Evolutionary conservation across 2,888 invertebrate species (phyloP).

Genomic region (Plusia festucae): DNA sequence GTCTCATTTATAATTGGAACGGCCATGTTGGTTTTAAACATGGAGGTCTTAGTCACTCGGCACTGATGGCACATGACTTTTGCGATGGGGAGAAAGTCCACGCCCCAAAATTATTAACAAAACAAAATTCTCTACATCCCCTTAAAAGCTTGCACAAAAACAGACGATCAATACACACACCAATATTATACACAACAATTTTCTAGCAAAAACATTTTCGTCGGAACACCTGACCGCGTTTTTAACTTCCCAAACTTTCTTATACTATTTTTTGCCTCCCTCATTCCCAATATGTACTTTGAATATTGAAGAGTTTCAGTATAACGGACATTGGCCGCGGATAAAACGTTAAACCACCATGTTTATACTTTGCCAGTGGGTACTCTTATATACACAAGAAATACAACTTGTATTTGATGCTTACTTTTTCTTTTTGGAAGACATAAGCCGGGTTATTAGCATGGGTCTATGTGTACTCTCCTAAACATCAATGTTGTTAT

Average conservation of each 20-base stretch:
- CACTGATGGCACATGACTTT: no score
- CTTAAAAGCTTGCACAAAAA: slow-evolving; percentile 18
- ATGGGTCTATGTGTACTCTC: neutral
- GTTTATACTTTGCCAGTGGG: slow-evolving; percentile 31
- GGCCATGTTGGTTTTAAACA: no score
- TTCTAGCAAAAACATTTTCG: slow-evolving; percentile 43
- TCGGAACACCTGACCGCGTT: slow-evolving; percentile 53
- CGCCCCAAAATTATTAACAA: slow-evolving; percentile 4
- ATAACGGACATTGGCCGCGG: slow-evolving; percentile 46
- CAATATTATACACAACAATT: slow-evolving; percentile 38
- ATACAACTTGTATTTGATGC: neutral
- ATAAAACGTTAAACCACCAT: slow-evolving; percentile 53
- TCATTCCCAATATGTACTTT: slow-evolving; percentile 56
- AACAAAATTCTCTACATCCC: slow-evolving; percentile 14
- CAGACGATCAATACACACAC: slow-evolving; percentile 25
- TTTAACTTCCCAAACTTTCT: slow-evolving; percentile 47
- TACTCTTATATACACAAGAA: slow-evolving; percentile 16
- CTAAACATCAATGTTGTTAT: neutral
- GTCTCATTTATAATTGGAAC: no score
- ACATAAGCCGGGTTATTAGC: neutral
- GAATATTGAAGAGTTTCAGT: slow-evolving; percentile 55
- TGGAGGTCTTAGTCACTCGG: neutral
- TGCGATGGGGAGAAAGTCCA: neutral
- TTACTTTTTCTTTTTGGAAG: neutral
- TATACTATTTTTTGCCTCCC: slow-evolving; percentile 42